A percentile compares a stretch with the other conserved stretches of the same genome.
Conservation (phyloP, 2,888 invertebrate species). For the Cotesia congregata region DNA sequence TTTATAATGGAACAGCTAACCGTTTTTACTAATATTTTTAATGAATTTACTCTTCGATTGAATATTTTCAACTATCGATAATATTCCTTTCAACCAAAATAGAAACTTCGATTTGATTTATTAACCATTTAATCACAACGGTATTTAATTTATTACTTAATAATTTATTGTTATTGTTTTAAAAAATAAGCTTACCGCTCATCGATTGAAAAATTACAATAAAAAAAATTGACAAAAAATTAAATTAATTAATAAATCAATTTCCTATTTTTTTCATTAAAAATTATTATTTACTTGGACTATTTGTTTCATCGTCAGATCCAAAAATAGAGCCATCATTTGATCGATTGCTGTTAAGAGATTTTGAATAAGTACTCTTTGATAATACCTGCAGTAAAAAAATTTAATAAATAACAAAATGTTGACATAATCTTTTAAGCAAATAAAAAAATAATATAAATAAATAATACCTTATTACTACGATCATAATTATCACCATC, state of each 20-base stretch:
- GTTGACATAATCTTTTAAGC: not conserved
- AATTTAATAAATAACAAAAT: not conserved
- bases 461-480: constrained; percentile 1
- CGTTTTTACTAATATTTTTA: constrained; percentile 11
- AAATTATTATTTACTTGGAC: constrained; percentile 23
- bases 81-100: not conserved
- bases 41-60: constrained; percentile 22
- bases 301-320: constrained; percentile 41
- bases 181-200: not conserved
- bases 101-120: not conserved
- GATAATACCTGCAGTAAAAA: constrained; percentile 27
- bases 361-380: constrained; percentile 2
- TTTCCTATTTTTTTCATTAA: constrained; percentile 18
- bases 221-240: not conserved
- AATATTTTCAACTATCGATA: not conserved
- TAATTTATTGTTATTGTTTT: not conserved
- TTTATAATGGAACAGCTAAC: constrained; percentile 30
- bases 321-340: constrained; percentile 48
- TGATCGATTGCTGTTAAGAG: constrained; percentile 35
- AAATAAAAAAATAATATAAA: not conserved
- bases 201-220: not conserved
- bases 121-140: not conserved
- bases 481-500: constrained; percentile 26
- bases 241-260: constrained; percentile 1
- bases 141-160: not conserved